Conservation (phyloP, 1,140 invertebrate genomes). For the Argopecten irradians region DNA sequence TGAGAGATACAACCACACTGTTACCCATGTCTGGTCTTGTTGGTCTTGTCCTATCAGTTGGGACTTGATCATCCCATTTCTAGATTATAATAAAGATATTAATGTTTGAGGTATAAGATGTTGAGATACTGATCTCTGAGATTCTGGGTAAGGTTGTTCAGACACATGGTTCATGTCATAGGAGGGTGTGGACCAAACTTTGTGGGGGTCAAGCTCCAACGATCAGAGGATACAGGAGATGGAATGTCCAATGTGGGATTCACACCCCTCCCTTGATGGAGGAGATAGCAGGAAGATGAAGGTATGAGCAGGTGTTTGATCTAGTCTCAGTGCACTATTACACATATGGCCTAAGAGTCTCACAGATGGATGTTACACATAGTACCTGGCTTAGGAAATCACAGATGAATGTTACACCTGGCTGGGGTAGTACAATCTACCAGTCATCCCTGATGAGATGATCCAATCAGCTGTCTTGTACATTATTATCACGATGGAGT, state of each 20-base stretch:
- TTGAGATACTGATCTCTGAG: not conserved
- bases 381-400: too few species aligned
- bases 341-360: not conserved
- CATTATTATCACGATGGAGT: not conserved
- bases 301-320: not conserved
- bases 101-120: too few species aligned
- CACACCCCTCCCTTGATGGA: not conserved
- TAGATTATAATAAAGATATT: too few species aligned
- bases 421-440: not conserved
- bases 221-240: not conserved
- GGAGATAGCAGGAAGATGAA: not conserved
- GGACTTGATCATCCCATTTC: too few species aligned
- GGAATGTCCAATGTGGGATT: not conserved
- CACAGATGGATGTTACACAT: not conserved
- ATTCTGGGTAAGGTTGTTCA: not conserved
- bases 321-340: not conserved
- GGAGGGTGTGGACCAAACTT: not conserved
- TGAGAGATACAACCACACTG: too few species aligned
- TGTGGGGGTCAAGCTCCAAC: not conserved
- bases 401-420: not conserved
- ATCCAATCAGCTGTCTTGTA: not conserved
- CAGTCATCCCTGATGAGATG: not conserved
- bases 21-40: too few species aligned
- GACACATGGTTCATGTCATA: not conserved
- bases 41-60: too few species aligned